Evolutionary conservation across 2,797 vertebrate genomes (phyloP).

Genomic region (Kryptopterus vitreolus): DNA sequence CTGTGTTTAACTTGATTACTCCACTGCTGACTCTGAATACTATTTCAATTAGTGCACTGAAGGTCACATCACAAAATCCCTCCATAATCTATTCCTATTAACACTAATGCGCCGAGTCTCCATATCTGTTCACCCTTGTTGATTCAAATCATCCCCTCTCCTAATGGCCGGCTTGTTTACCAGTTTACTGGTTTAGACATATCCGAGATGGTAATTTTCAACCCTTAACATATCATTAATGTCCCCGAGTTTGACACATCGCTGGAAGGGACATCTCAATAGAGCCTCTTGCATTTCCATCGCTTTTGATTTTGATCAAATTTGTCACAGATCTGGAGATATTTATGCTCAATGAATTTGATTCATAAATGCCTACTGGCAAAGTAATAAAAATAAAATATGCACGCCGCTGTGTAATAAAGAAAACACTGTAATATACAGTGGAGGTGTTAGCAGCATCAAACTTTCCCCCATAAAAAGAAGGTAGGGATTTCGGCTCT

Average conservation of each 20-base stretch:
- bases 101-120: conserved; percentile 99
- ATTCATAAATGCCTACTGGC: conserved; percentile 72
- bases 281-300: conserved; percentile 65
- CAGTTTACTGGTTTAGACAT: conserved; percentile 93
- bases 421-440: conserved; percentile 14
- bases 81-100: conserved; percentile 99
- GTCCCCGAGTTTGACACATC: conserved; percentile 80
- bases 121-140: conserved; percentile 99
- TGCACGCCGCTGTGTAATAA: conserved; percentile 12
- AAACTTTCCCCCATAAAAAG: neutral
- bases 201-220: conserved; percentile 93
- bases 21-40: conserved; percentile 99
- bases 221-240: conserved; percentile 91
- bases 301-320: conserved; percentile 75
- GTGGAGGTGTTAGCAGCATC: neutral
- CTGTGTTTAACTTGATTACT: conserved; percentile 99
- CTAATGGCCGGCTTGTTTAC: conserved; percentile 98
- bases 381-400: conserved; percentile 47
- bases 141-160: conserved; percentile 98
- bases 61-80: conserved; percentile 99
- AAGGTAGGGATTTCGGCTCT: neutral
- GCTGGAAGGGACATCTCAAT: conserved; percentile 83
- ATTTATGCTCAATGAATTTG: conserved; percentile 77
- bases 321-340: conserved; percentile 76
- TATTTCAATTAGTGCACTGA: conserved; percentile 99